Evolutionary conservation across 2,888 invertebrate species (phyloP).

Genomic region (Ferrisia virgata): DNA sequence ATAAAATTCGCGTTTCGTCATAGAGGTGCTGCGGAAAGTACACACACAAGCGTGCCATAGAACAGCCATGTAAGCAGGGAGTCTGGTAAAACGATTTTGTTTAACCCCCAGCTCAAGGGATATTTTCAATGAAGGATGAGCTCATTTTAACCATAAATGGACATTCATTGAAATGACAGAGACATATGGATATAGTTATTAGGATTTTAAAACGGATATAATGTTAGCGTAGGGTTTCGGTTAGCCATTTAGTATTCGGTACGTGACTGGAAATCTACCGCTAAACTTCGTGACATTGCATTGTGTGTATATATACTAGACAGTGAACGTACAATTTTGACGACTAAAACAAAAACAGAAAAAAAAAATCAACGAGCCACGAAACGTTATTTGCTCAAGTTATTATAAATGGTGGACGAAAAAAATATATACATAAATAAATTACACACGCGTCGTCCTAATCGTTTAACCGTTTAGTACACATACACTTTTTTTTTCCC

Average conservation of each 20-base stretch:
- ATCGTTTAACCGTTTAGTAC: not conserved
- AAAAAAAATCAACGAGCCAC: not conserved
- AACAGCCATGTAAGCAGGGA: no score
- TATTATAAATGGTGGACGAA: not conserved
- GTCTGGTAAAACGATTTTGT: not conserved
- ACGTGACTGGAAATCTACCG: conserved; percentile 23
- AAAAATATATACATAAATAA: not conserved
- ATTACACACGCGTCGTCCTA: not conserved
- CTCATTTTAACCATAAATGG: conserved; percentile 23
- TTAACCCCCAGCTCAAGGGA: not conserved
- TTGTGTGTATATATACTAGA: not conserved
- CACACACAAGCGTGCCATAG: not conserved
- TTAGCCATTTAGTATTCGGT: conserved; percentile 25
- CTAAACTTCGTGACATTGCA: conserved; percentile 11
- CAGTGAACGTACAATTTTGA: not conserved
- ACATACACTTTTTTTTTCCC: not conserved
- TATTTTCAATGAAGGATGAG: conserved; percentile 30
- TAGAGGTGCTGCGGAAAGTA: not conserved
- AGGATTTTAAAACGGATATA: conserved; percentile 23
- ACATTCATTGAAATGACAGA: conserved; percentile 23
- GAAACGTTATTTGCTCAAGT: conserved; percentile 17
- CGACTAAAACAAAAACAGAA: not conserved
- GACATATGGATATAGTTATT: conserved; percentile 30
- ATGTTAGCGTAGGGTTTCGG: conserved; percentile 11
- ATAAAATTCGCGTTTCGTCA: not conserved